Conservation (phyloP, 2,888 invertebrate species). For the Drosophila tanythrix region DNA sequence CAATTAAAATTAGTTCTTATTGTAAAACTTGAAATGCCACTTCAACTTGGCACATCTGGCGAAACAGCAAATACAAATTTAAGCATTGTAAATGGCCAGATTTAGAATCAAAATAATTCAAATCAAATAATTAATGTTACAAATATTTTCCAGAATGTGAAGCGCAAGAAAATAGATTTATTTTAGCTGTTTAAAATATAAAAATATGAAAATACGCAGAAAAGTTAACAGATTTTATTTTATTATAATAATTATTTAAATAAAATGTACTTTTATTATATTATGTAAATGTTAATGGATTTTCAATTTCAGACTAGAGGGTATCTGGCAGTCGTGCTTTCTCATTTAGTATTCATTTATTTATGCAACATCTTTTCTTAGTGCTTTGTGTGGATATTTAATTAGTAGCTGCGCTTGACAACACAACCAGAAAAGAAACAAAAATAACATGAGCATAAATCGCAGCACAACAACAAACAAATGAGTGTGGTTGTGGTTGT, state of each 20-base stretch:
- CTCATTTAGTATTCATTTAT: background rate
- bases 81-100: too few relatives aligned
- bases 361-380: conserved; percentile 12
- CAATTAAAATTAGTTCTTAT: background rate
- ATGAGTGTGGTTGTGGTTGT: conserved; percentile 22
- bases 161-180: background rate
- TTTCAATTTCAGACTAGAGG: background rate
- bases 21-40: background rate
- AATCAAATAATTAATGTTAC: background rate
- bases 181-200: background rate
- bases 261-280: background rate
- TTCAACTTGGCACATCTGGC: background rate
- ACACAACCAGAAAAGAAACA: conserved; percentile 14
- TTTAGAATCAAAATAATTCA: background rate
- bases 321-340: conserved; percentile 1
- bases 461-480: conserved; percentile 48
- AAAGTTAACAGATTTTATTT: background rate
- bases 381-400: conserved; percentile 41
- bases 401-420: conserved; percentile 60
- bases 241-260: background rate
- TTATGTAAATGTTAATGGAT: background rate
- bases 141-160: background rate
- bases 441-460: conserved; percentile 62
- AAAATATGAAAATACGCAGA: background rate
- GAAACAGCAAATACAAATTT: too few relatives aligned